These are phyloP conservation scores for Gulo gulo DNA, from an alignment of 2,113 vertebrate species.

Conservation along the genomic window DNA sequence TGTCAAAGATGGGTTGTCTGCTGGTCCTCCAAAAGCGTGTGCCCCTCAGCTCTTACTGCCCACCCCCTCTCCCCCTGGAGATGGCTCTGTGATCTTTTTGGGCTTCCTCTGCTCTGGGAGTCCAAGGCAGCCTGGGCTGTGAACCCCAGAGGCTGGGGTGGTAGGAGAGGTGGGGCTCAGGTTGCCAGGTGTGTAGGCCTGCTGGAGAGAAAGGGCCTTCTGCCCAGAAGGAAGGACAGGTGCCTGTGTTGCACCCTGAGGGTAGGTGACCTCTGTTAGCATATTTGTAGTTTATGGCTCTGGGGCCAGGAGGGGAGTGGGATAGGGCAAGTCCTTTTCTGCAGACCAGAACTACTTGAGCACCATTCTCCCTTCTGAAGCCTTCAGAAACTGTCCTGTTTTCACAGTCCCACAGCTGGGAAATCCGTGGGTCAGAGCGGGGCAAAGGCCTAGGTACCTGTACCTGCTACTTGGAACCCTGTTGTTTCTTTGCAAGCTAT, in stretches of 20 bases:
- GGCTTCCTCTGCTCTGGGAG: background rate
- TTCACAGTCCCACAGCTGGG: background rate
- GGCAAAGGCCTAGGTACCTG: background rate
- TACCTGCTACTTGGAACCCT: background rate
- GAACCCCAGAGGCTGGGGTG: background rate
- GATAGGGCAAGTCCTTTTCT: background rate
- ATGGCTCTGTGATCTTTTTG: background rate
- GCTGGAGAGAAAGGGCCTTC: background rate
- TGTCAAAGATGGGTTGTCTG: no score
- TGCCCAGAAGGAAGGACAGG: background rate
- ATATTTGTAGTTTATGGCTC: background rate
- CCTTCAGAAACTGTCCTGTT: background rate
- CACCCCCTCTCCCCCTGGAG: background rate
- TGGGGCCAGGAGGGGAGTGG: background rate
- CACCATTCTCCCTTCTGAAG: background rate
- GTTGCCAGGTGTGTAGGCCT: background rate
- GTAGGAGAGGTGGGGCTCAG: background rate
- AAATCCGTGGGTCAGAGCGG: background rate
- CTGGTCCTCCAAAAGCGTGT: background rate
- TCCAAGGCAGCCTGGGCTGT: background rate
- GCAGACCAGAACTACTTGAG: no score
- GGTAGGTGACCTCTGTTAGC: background rate
- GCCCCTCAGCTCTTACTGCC: background rate
- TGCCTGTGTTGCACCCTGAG: background rate
- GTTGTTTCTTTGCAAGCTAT: background rate